Percentiles rank a stretch among this genome's conserved stretches.
These are phyloP conservation scores for Dendropsophus ebraccatus DNA, from an alignment of 2,113 vertebrate genomes.

Conservation along the genomic window DNA sequence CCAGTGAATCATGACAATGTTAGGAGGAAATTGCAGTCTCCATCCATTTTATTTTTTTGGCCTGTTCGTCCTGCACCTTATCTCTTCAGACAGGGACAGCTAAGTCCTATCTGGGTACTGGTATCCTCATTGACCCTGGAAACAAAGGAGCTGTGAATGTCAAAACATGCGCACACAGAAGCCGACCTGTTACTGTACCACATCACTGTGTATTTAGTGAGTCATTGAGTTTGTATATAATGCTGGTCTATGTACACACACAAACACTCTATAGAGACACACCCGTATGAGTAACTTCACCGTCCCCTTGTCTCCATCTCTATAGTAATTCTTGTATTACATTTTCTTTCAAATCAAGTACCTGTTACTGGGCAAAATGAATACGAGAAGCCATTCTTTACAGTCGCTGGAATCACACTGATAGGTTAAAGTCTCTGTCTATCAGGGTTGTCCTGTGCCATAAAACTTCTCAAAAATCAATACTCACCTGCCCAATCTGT, in stretches of 20 bases:
- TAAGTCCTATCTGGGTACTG: background rate
- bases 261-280: background rate
- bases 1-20: background rate
- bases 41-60: background rate
- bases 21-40: background rate
- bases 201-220: background rate
- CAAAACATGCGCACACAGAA: background rate
- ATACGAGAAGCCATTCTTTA: background rate
- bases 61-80: background rate
- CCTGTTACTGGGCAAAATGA: background rate
- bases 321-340: background rate
- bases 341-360: background rate
- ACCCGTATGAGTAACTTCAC: background rate
- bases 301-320: background rate
- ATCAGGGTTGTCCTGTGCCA: no score
- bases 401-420: no score
- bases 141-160: background rate
- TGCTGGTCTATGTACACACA: background rate
- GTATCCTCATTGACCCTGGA: background rate
- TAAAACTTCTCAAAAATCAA: no score
- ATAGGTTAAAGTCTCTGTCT: no score
- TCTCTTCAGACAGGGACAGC: conserved; percentile 6
- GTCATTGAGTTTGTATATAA: background rate
- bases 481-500: no score
- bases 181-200: background rate